A percentile compares a stretch with the other conserved stretches of the same genome.
phyloP scores from a whole-genome alignment of 2,797 vertebrate species.

The Oceanodroma leucorhoa region DNA sequence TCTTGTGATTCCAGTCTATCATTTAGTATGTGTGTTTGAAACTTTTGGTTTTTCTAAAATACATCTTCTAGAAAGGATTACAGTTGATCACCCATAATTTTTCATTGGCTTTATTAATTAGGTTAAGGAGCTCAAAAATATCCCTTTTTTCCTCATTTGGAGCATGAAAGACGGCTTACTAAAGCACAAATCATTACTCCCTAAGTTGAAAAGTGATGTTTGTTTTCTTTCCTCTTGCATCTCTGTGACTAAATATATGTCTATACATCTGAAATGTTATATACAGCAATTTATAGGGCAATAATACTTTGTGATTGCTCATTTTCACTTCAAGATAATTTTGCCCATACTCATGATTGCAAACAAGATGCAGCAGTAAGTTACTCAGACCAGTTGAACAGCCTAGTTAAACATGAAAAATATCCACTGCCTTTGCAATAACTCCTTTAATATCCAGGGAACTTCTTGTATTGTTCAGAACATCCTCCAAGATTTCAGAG shows the following conservation, averaged over 20 bases:
- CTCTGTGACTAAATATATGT: background rate
- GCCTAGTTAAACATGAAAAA: background rate
- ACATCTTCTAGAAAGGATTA: background rate
- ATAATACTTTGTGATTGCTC: background rate
- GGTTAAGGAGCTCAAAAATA: background rate
- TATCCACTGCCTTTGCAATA: background rate
- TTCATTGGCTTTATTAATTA: background rate
- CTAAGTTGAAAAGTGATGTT: background rate
- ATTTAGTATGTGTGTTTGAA: fast-evolving
- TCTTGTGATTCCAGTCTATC: background rate
- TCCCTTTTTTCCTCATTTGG: background rate
- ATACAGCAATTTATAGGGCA: background rate
- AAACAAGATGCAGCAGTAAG: background rate
- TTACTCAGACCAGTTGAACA: background rate
- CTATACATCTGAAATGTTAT: background rate
- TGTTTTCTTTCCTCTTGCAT: background rate
- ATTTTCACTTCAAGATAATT: background rate
- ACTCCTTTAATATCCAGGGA: background rate
- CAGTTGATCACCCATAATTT: background rate
- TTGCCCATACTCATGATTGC: background rate
- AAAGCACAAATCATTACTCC: background rate
- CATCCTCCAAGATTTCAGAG: background rate
- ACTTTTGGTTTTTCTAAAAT: background rate
- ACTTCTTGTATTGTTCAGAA: background rate
- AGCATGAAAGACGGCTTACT: background rate